Conservation (phyloP, 1,140 invertebrate genomes). For the Arion vulgaris region DNA sequence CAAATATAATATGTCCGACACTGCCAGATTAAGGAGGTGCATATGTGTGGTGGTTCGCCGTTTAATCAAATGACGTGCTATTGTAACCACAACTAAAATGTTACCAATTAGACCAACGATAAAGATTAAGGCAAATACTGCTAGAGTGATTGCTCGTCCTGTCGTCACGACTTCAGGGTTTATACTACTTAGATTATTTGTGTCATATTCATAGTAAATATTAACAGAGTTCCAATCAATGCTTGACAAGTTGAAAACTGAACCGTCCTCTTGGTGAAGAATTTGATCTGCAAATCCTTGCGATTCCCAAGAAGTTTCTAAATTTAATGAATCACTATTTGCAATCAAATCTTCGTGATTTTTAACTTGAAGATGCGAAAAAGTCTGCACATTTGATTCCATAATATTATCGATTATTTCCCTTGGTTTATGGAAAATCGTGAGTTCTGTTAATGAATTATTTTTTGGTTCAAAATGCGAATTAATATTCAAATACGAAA, state of each 20-base stretch:
- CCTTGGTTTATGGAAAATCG: neutral
- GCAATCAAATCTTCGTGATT: no score
- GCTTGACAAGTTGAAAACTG: neutral
- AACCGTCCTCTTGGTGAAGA: neutral
- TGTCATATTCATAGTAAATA: neutral
- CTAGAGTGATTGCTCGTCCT: conserved; percentile 76
- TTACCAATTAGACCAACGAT: conserved; percentile 90
- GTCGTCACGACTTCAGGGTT: neutral
- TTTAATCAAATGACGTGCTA: conserved; percentile 89
- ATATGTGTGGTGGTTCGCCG: conserved; percentile 91
- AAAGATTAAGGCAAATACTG: conserved; percentile 89
- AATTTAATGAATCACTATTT: no score
- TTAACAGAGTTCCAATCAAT: neutral
- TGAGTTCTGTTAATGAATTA: neutral
- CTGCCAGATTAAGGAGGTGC: conserved; percentile 85
- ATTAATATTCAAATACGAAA: neutral
- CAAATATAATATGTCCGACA: conserved; percentile 93
- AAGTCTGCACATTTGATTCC: neutral
- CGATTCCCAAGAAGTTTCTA: no score
- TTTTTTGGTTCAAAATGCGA: neutral
- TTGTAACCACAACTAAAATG: conserved; percentile 83
- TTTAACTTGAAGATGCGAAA: neutral
- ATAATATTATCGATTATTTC: neutral
- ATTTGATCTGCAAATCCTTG: neutral
- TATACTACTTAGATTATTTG: neutral